Evolutionary conservation across 2,797 vertebrate genomes (phyloP), one percentile per base, ranked within the genome.

Genomic region (Parotocinclus haroldoi): DNA sequence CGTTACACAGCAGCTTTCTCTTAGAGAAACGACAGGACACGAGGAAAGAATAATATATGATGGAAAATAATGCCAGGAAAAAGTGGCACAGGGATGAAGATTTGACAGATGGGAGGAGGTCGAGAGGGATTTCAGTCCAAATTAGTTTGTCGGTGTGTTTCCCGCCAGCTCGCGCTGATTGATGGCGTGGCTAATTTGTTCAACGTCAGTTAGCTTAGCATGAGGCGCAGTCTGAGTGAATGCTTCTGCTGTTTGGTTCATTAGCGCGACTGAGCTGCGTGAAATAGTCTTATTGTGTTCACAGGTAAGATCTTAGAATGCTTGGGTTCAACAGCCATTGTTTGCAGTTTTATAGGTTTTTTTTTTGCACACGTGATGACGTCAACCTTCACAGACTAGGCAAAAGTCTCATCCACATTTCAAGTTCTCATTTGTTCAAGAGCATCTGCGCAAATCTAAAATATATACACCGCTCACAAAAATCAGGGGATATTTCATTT

Each of bases 21-120:
- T 50, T 65, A 54, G 11, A 64, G 11, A 37, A 50, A 50, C 16
- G 18, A 46, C 45, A 65, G 63, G 81, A 85, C 72, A 60, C 74
- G 75, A 85, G 82, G 81, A 84, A 83, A 87, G 84, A 88, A 78
- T 78, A 86, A 88, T 80, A 76, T 62, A 4, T 75, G 4, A 36
- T 38, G 69, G 79, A 77, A 75, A 78, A 82, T 82, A 81, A 48
- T 48, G 45, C 82, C 53, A 76, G 72, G 63, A 69, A 62, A 73
- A 61, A 66, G 67, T 17, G 77, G 79, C 70, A 55, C 40, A 64
- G 51, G 55, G 52, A 65, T 66, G 79, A 83, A 82, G 80, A 72
- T 81, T 71, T 83, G 84, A 88, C 84, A 82, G 79, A 82, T 71
- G 74, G 74, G 76, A 59, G 66, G 63, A 76, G 73, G 79, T 76